Evolutionary conservation across 2,888 invertebrate species (phyloP), one percentile per base, ranked within the genome.

Genomic region (Blastobasis adustella): DNA sequence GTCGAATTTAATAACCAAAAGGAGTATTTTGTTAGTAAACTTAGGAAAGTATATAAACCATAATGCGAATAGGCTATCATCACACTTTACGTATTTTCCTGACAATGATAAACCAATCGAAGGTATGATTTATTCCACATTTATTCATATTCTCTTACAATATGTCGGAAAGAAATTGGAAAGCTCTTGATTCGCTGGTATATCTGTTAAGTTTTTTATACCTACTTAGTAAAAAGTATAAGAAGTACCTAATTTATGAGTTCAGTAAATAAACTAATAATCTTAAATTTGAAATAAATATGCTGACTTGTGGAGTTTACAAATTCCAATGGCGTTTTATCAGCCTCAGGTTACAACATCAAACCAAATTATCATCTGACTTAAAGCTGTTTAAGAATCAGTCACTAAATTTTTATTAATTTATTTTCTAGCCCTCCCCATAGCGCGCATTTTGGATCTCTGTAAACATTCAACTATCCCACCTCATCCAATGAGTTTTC

Each of bases 71-170:
- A 78, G 86, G 54, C 58, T 82, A 41, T 79, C 83, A 40, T 89
- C 91, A 8, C 92, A 93, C 74, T 93, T 93, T 69, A 90, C 83
- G 52, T 93, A 92, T 66, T 84, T 82, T 55, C 90, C 92, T 0
- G 92, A 93, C 58, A 79, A 77, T 63, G 79, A 80, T 52, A 71
- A 79, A 56, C 89, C 89, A 5, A 76, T 87, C 45, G 79, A 87
- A 76, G 90, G 90, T 82, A 82, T 83, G 47, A 57, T 51, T 45
- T 23, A 23, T 23, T 23, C 3, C 23, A 23, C 23, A 23, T 23
- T 23, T 23, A 23, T 23, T 23, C 23, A 23, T 23, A 23, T 23
- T 23, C 23, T 23, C 3, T 23, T 23, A 23, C 23, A 23, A 23
- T 23, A 3, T 23, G 23, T 23, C 23, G 43, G 5, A 47, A 45